Evolutionary conservation across 2,888 invertebrate genomes (phyloP), one percentile per base, ranked within the genome.

Genomic region (Aporophyla nigra): DNA sequence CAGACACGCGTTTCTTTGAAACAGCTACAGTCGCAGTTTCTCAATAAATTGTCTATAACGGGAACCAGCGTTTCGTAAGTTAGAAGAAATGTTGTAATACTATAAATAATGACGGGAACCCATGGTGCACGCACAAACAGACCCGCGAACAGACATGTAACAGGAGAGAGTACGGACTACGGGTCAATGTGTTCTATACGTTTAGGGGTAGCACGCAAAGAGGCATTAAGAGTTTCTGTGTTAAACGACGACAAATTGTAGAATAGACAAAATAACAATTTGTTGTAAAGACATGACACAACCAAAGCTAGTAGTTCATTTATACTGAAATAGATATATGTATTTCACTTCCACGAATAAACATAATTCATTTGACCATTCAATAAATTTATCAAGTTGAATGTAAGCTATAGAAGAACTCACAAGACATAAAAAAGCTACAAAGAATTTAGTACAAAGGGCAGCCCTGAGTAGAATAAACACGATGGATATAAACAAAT

Each of bases 61-160:
- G 74, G 77, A 65, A 70, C 49, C 33, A 74, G 54, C 21, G 65
- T 86, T 83, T 74, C 78, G 78, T 80, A 75, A 84, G 76, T 63
- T 81, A 74, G 69, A 74, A 74, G 76, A 82, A 87, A 87, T 86
- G 76, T 71, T 82, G 83, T 82, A 87, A 84, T 84, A 81, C 85
- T 85, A 83, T 85, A 86, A 90, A 86, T 86, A 88, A 87, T 86
- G 76, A 77, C 69, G 78, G 21, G 76, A 56, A 71, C 74, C 78
- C 63, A 82, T 74, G 83, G 74, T 75, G 78, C 75, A 80, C 77
- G 80, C 80, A 87, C 85, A 88, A 90, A 89, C 90, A 88, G 85
- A 82, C 78, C 80, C 87, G 93, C 84, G 86, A 92, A 94, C 90
- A 86, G 93, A 95, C 90, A 90, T 88, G 85, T 86, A 85, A 87